These are phyloP conservation scores for Gymnothorax javanicus DNA, from an alignment of 2,797 vertebrate species.

Conservation along the genomic window DNA sequence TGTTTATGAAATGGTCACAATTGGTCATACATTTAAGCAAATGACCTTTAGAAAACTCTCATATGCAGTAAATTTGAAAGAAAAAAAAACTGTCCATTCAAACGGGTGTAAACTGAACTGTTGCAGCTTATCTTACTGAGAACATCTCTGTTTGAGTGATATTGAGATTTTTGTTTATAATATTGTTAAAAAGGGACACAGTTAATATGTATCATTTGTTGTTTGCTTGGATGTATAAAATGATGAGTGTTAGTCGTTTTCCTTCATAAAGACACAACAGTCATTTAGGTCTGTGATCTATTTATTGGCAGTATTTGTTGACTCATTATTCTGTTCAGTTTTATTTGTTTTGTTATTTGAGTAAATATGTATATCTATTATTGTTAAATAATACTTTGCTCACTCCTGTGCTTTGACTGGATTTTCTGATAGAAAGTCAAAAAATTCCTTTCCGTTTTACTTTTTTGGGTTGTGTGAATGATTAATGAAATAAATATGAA, in stretches of 20 bases:
- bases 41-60: too few relatives aligned
- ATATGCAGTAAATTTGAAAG: too few relatives aligned
- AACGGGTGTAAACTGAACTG: too few relatives aligned
- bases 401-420: conserved; percentile 43
- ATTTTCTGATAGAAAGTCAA: conserved; percentile 45
- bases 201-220: conserved; percentile 54
- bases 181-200: conserved; percentile 36
- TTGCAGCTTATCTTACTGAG: conserved; percentile 19
- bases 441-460: not conserved
- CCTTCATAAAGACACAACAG: conserved; percentile 30
- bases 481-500: conserved; percentile 71
- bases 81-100: too few relatives aligned
- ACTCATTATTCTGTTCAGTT: conserved; percentile 38
- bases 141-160: not conserved
- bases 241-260: conserved; percentile 41
- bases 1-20: too few relatives aligned
- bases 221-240: conserved; percentile 56
- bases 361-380: conserved; percentile 32
- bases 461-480: conserved; percentile 58
- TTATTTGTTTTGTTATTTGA: conserved; percentile 27
- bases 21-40: too few relatives aligned
- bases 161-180: conserved; percentile 57
- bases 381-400: conserved; percentile 30
- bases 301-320: conserved; percentile 45
- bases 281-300: conserved; percentile 47